Evolutionary conservation across 2,797 vertebrate species (phyloP), one percentile per base, ranked within the genome.

Genomic region (Acrossocheilus wenchowensis): DNA sequence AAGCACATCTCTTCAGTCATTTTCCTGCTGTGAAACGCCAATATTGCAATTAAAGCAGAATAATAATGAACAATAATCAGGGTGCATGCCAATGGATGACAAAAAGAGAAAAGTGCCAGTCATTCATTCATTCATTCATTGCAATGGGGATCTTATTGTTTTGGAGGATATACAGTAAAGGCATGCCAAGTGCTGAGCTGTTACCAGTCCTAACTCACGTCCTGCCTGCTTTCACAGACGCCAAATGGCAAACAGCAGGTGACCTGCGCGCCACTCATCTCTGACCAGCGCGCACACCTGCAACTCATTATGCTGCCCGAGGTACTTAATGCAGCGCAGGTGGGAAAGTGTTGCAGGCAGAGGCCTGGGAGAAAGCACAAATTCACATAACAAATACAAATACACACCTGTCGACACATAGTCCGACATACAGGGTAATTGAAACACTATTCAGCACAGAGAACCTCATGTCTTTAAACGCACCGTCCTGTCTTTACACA

Each of bases 281-380:
- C 91, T 94, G 92, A 91, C 93, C 92, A 90, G 89, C 88, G 87
- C 87, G 86, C 91, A 91, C 95, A 97, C 96, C 96, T 98, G 97
- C 94, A 95, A 95, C 96, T 96, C 95, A 96, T 97, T 97, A 96
- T 94, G 93, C 92, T 86, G 93, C 93, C 93, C 92, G 93, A 93
- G 92, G 88, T 93, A 93, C 92, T 93, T 97, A 97, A 98, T 96
- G 94, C 50, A 91, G 92, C 94, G 91, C 96, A 98, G 97, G 95
- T 98, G 97, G 95, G 94, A 95, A 92, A 93, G 92, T 92, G 91
- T 91, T 91, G 89, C 87, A 89, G 84, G 17, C 30, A 30, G 84
- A 6, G 39, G 54, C 66, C 64, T 50, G 19, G 57, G 77, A 68
- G 72, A 83, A 43, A 57, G 45, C 80, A 78, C 36, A 9, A 57